phyloP scores from a whole-genome alignment of 2,888 invertebrate genomes.

The Horisme vitalbata region DNA sequence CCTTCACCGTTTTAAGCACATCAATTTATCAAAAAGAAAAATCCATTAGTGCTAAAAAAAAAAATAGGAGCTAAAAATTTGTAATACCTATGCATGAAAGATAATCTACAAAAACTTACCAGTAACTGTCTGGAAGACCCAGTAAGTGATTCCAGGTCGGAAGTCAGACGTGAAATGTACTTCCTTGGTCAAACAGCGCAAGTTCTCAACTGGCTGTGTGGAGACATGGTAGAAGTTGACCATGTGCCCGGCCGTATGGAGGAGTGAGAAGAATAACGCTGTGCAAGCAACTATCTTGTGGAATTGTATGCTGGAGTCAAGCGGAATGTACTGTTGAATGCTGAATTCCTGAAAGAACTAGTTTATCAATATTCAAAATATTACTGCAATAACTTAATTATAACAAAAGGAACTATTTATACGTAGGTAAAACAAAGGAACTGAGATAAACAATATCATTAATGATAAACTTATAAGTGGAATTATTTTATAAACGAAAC shows the following conservation, averaged over 20 bases:
- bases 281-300: slow-evolving; percentile 98
- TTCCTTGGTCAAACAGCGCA: slow-evolving; percentile 95
- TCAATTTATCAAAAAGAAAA: no score
- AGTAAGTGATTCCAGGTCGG: slow-evolving; percentile 96
- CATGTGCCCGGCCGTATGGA: slow-evolving; percentile 97
- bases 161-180: slow-evolving; percentile 97
- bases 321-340: slow-evolving; percentile 95
- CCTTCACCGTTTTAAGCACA: no score
- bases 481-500: no score
- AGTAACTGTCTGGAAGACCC: slow-evolving; percentile 97
- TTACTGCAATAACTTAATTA: no score
- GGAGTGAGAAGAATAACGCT: slow-evolving; percentile 94
- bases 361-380: no score
- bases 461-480: no score
- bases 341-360: slow-evolving; percentile 87
- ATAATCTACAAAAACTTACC: slow-evolving; percentile 79
- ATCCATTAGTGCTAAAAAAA: no score
- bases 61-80: no score
- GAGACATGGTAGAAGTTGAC: slow-evolving; percentile 99
- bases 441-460: no score
- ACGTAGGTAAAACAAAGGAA: no score
- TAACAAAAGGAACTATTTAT: no score
- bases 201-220: slow-evolving; percentile 96
- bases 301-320: slow-evolving; percentile 97
- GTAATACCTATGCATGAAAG: no score